Percentiles rank a stretch among this genome's conserved stretches.
Evolutionary conservation across 2,797 vertebrate genomes (phyloP).

Genomic region (Yasuhikotakia modesta): DNA sequence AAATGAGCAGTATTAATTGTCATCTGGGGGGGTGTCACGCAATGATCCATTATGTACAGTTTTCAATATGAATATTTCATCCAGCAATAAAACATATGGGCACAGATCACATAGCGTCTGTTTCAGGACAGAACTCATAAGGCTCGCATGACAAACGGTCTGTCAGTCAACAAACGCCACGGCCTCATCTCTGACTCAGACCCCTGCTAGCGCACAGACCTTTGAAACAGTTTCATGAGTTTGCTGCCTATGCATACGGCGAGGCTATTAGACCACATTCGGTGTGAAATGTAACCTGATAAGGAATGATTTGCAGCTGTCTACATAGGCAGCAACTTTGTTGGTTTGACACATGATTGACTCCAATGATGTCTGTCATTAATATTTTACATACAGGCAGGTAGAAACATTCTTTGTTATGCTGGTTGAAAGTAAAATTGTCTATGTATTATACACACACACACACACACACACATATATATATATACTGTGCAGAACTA

Average conservation of each 20-base stretch:
- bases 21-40: conserved; percentile 34
- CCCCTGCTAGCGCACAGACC: conserved; percentile 19
- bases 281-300: background rate
- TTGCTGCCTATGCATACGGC: background rate
- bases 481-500: no score
- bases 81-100: conserved; percentile 42
- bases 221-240: background rate
- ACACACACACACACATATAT: no score
- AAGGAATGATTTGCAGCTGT: background rate
- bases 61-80: conserved; percentile 43
- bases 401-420: no score
- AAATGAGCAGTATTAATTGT: conserved; percentile 33
- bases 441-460: no score
- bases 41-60: conserved; percentile 30
- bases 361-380: no score
- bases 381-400: no score
- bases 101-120: conserved; percentile 40
- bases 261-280: background rate
- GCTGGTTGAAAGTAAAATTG: no score
- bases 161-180: conserved; percentile 37
- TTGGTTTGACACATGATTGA: background rate
- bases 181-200: conserved; percentile 22
- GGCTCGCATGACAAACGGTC: conserved; percentile 42
- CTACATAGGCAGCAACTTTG: background rate
- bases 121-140: conserved; percentile 29